Percentiles rank a stretch among this genome's conserved stretches.
These are phyloP conservation scores for Austrofundulus limnaeus DNA, from an alignment of 2,113 vertebrate genomes.

Conservation along the genomic window DNA sequence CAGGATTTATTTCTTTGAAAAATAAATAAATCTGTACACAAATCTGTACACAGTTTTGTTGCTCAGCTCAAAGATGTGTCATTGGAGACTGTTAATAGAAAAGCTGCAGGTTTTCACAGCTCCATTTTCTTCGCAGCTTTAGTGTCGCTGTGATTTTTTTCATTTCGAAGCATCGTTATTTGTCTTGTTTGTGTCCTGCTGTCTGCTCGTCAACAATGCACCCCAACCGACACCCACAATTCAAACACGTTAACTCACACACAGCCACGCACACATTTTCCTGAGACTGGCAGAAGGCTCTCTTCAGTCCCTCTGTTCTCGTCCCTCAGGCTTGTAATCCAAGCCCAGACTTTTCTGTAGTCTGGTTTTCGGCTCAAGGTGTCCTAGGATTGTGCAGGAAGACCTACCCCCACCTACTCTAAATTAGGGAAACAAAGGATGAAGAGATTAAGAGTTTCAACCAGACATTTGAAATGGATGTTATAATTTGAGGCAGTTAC, in stretches of 20 bases:
- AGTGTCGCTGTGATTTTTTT: conserved; percentile 26
- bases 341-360: conserved; percentile 52
- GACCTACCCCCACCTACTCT: background rate
- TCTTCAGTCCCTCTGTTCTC: conserved; percentile 34
- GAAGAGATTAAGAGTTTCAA: no score
- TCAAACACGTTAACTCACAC: no score
- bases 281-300: conserved; percentile 54
- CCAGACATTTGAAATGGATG: conserved; percentile 12
- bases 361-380: conserved; percentile 45
- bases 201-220: conserved; percentile 34
- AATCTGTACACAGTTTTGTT: conserved; percentile 22
- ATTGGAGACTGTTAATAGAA: conserved; percentile 1
- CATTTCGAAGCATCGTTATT: conserved; percentile 25
- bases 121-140: conserved; percentile 5
- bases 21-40: conserved; percentile 43
- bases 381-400: conserved; percentile 9
- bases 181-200: conserved; percentile 33
- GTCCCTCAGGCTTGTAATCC: conserved; percentile 56
- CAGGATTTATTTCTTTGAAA: conserved; percentile 2
- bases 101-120: conserved; percentile 20
- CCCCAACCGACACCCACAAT: background rate
- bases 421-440: no score
- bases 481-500: background rate
- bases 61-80: conserved; percentile 10
- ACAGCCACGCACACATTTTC: conserved; percentile 14